Percentiles rank a stretch among this genome's conserved stretches.
Conservation (phyloP, 2,113 vertebrate genomes). For the Paraplagusia blochii region DNA sequence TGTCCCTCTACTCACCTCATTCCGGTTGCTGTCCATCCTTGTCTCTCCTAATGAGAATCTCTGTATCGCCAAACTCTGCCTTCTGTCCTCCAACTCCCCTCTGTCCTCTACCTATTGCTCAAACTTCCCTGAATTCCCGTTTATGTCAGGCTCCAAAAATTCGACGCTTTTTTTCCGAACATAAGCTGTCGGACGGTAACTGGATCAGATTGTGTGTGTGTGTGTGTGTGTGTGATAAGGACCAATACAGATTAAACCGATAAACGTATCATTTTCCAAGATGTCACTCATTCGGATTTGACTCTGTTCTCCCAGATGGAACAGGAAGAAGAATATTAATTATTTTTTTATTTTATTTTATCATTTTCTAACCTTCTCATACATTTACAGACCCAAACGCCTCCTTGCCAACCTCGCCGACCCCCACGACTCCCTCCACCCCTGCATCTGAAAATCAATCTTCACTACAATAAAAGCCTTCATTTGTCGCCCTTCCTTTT, state of each 20-base stretch:
- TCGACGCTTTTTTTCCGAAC: not conserved
- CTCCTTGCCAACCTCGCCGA: no score
- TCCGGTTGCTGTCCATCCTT: no score
- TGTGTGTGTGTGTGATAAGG: not conserved
- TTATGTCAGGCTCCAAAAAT: no score
- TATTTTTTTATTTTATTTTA: no score
- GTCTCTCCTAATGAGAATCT: no score
- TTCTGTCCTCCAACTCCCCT: no score
- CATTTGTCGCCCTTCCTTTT: constrained; percentile 2
- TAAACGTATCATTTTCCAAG: not conserved
- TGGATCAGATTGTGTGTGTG: not conserved
- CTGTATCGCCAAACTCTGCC: no score
- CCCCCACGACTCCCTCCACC: no score
- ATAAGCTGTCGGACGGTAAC: no score
- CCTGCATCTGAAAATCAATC: constrained; percentile 9
- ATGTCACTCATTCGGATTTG: not conserved
- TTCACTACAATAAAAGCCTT: constrained; percentile 2
- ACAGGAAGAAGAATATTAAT: not conserved
- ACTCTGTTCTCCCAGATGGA: not conserved
- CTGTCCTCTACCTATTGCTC: no score
- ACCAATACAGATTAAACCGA: not conserved
- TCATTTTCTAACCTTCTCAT: not conserved
- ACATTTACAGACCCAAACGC: not conserved
- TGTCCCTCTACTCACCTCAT: no score
- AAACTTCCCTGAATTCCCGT: no score